A percentile compares a stretch with the other conserved stretches of the same genome.
Conservation (phyloP, 2,888 invertebrate genomes). For the Sinelater perroti region DNA sequence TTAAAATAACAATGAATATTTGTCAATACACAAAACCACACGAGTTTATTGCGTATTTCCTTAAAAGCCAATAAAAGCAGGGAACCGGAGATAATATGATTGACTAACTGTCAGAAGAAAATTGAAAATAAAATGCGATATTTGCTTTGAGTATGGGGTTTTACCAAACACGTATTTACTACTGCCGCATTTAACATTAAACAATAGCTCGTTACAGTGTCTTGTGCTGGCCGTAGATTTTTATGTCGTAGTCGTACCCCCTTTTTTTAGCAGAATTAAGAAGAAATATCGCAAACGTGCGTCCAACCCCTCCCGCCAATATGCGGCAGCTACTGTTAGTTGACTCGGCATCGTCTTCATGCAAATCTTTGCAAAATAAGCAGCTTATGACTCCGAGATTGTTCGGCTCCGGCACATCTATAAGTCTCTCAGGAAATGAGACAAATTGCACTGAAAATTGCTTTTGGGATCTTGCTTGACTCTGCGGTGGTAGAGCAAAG, state of each 20-base stretch:
- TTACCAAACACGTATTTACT: too few species aligned
- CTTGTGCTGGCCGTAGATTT: constrained; percentile 26
- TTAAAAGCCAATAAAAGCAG: constrained; percentile 24
- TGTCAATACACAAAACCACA: constrained; percentile 27
- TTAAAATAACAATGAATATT: too few species aligned
- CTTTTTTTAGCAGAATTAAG: neutral
- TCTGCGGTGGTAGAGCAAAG: constrained; percentile 24
- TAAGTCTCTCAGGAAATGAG: constrained; percentile 24
- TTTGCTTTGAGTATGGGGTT: too few species aligned
- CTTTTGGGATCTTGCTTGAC: constrained; percentile 23
- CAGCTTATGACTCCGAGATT: constrained; percentile 26
- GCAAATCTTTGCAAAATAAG: constrained; percentile 29
- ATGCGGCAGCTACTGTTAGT: constrained; percentile 24
- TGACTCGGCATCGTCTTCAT: neutral
- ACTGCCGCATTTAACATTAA: too few species aligned
- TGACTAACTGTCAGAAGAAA: constrained; percentile 25
- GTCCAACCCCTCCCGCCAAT: constrained; percentile 28
- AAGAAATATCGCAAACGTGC: constrained; percentile 23
- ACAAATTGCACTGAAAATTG: constrained; percentile 21
- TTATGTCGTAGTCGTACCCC: constrained; percentile 30
- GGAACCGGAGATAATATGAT: constrained; percentile 21
- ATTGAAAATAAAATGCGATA: constrained; percentile 16
- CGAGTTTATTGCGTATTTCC: constrained; percentile 22
- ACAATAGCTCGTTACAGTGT: too few species aligned
- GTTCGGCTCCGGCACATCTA: constrained; percentile 9